Base-by-base conservation (phyloP, 2,113 vertebrate species). In the Sarotherodon lohbergeri region DNA sequence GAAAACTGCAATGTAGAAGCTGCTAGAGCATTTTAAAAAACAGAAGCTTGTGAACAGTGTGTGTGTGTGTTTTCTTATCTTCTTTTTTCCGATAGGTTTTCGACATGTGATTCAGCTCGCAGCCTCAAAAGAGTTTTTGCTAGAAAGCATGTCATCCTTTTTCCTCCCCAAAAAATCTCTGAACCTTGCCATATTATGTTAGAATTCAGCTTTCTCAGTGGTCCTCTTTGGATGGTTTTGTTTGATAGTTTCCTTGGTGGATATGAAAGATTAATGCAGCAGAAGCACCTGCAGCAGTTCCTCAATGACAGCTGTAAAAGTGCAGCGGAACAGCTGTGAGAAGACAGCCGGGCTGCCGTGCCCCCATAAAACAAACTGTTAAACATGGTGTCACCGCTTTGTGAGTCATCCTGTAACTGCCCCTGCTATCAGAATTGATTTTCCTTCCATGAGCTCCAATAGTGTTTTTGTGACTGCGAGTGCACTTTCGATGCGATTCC, bases 221-320 rank as follows among this genome's bases (percentile, higher is more conserved):
- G 92, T 92, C 93, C 90, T 94, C 90, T 89, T 91, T 89, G 87
- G 90, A 89, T 92, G 89, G 73, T 41, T 91, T 92, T 89, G 90
- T 94, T 94, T 93, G 95, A 95, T 94, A 89, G 94, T 89, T 94
- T 95, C 88, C 93, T 93, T 61, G 87, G 92, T 94, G 90, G 88
- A 83, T 93, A 95, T 95, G 92, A 94, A 96, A 96, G 92, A 94
- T 95, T 94, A 93, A 96, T 95, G 92, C 82, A 29, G 88, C 88
- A 92, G 92, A 94, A 94, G 92, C 94, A 96, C 95, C 95, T 96
- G 95, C 93, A 95, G 95, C 93, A 89, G 91, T 95, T 95, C 94
- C 93, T 95, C 95, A 95, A 94, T 91, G 95, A 93, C 94, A 92
- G 93, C 92, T 94, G 92, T 92, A 92, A 90, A 91, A 91, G 91